Conservation (phyloP, 2,888 invertebrate genomes). For the Dolomedes plantarius region DNA sequence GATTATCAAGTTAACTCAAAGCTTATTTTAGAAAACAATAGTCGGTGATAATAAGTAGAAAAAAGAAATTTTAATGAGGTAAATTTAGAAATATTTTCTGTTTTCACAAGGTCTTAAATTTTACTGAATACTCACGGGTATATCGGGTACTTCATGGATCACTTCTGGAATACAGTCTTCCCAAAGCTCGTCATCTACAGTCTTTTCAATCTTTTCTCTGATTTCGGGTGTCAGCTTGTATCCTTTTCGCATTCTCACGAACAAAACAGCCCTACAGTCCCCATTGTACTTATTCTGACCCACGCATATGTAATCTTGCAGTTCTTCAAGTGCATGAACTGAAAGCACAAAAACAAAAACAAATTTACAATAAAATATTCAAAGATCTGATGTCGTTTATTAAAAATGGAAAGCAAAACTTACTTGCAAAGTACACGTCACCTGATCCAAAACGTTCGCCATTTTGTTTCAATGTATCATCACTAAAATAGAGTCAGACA, state of each 20-base stretch:
- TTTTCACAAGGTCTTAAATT: no score
- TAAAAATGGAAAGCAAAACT: no score
- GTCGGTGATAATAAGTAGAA: no score
- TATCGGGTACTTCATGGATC: conserved; percentile 42
- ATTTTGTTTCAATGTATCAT: conserved; percentile 52
- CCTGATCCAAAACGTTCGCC: conserved; percentile 58
- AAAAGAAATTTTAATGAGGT: no score
- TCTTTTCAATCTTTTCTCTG: conserved; percentile 20
- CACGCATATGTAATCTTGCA: conserved; percentile 55
- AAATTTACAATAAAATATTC: no score
- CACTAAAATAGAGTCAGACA: conserved; percentile 37
- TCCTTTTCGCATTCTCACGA: conserved; percentile 54
- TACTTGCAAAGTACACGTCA: conserved; percentile 59
- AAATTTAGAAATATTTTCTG: no score
- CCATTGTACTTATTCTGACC: conserved; percentile 35
- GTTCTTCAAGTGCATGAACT: conserved; percentile 55
- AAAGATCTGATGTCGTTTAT: no score
- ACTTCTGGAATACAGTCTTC: conserved; percentile 41
- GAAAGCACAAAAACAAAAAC: conserved; percentile 9
- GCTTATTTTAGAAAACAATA: no score
- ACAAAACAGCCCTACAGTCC: conserved; percentile 48
- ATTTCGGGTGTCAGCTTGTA: conserved; percentile 20
- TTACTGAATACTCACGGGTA: conserved; percentile 62
- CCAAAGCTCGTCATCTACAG: conserved; percentile 29
- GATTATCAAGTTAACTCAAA: no score